phyloP scores from a whole-genome alignment of 1,140 invertebrate species.

The Pseudomyrmex pallidus region DNA sequence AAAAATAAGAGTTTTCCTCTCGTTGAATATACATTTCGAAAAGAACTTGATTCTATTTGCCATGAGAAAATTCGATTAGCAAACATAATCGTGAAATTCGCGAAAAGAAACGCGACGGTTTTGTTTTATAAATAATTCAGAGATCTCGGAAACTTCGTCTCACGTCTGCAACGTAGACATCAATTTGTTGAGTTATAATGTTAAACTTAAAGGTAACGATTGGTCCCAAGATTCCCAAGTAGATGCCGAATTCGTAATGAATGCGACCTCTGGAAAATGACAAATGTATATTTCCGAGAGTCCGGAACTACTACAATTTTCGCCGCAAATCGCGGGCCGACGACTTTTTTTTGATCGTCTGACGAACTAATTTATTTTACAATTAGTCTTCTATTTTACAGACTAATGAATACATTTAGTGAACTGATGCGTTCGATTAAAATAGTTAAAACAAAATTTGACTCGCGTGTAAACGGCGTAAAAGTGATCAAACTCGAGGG shows the following conservation, averaged over 20 bases:
- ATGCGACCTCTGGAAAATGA: conserved; percentile 23
- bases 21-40: background rate
- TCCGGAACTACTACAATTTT: conserved; percentile 1
- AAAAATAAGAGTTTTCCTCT: background rate
- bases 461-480: too few relatives aligned
- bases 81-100: too few relatives aligned
- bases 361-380: conserved; percentile 17
- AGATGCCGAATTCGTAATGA: conserved; percentile 59
- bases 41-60: too few relatives aligned
- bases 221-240: conserved; percentile 33
- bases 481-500: too few relatives aligned
- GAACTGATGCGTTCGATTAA: background rate
- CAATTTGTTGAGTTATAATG: conserved; percentile 9
- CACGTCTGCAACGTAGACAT: background rate
- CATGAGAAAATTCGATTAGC: too few relatives aligned
- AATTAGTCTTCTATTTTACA: background rate
- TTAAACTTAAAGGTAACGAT: conserved; percentile 3
- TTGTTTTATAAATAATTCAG: too few relatives aligned
- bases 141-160: too few relatives aligned
- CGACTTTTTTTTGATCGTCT: conserved; percentile 25
- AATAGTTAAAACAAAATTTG: background rate
- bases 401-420: background rate
- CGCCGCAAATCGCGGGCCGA: background rate
- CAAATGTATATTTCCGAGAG: conserved; percentile 23
- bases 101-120: too few relatives aligned